A percentile compares a stretch with the other conserved stretches of the same genome.
These are phyloP conservation scores for Xenotilapia flavipinnis DNA, from an alignment of 2,113 vertebrate genomes.

Conservation along the genomic window DNA sequence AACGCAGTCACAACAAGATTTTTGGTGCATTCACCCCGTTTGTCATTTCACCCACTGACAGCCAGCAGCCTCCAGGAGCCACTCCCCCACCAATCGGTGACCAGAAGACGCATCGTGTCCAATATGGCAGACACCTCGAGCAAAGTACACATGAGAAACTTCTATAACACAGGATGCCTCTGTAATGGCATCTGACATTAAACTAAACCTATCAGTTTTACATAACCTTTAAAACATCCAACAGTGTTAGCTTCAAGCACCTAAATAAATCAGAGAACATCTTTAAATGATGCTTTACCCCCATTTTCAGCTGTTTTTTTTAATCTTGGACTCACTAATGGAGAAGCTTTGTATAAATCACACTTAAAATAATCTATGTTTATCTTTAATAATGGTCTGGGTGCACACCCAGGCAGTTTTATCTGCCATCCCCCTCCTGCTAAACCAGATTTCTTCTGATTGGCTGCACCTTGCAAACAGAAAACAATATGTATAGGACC, in stretches of 20 bases:
- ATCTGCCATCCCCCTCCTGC: background rate
- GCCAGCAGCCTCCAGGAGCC: background rate
- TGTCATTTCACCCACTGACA: background rate
- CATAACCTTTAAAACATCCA: background rate
- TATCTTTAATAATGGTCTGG: background rate
- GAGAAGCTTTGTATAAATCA: background rate
- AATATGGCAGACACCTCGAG: background rate
- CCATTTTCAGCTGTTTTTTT: background rate
- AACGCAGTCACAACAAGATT: background rate
- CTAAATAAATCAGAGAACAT: background rate
- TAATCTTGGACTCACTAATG: background rate
- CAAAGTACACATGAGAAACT: background rate
- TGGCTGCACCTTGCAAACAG: background rate
- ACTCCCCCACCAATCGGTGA: background rate
- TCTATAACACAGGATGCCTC: background rate
- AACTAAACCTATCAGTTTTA: background rate
- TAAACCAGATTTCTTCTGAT: background rate
- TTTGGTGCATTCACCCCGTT: rapidly evolving
- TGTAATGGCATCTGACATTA: background rate
- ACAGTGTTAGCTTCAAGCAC: background rate
- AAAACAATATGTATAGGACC: background rate
- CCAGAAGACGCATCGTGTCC: rapidly evolving
- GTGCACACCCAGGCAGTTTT: background rate
- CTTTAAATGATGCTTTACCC: background rate
- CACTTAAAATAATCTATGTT: background rate